Conservation (phyloP, 2,113 vertebrate genomes). For the Sprattus sprattus region DNA sequence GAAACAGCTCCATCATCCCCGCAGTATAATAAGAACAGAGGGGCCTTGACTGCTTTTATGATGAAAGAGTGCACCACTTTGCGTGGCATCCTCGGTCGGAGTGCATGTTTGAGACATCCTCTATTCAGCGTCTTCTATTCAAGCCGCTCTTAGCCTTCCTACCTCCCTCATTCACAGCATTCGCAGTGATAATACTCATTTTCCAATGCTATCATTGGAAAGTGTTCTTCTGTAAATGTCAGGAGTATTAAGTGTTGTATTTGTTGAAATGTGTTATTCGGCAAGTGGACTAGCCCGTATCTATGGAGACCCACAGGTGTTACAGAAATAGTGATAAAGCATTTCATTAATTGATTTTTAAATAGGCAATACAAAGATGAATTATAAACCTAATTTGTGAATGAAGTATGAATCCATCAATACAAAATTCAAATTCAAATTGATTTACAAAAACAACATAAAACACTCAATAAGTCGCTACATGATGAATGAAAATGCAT, state of each 20-base stretch:
- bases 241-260: not conserved
- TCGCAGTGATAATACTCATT: not conserved
- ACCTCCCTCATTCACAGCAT: not conserved
- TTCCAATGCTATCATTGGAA: not conserved
- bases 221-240: not conserved
- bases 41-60: not conserved
- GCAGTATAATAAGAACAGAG: not conserved
- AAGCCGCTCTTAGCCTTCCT: not conserved
- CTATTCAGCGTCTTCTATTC: not conserved
- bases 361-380: no score
- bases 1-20: not conserved
- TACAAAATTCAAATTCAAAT: no score
- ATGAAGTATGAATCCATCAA: no score
- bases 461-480: no score
- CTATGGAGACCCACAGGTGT: no score
- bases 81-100: not conserved
- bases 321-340: no score
- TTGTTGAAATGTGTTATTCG: not conserved
- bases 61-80: not conserved
- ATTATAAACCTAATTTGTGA: no score
- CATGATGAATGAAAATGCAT: no score
- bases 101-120: not conserved
- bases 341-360: no score
- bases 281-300: not conserved
- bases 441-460: no score